A percentile compares a stretch with the other conserved stretches of the same genome.
Evolutionary conservation across 2,113 vertebrate species (phyloP).

Genomic region (Danionella cerebrum): DNA sequence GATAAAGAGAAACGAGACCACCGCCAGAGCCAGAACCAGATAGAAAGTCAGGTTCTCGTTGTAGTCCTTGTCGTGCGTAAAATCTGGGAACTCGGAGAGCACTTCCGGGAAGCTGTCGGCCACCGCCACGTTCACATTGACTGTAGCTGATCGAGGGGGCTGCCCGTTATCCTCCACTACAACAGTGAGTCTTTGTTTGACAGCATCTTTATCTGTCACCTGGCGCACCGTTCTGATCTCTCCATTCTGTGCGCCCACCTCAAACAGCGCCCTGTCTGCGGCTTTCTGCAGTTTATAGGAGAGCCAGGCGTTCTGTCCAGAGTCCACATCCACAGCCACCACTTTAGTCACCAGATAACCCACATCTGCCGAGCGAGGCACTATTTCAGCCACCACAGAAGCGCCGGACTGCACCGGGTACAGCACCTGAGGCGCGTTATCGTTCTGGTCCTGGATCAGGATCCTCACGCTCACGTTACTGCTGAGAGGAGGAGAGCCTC

Average conservation of each 20-base stretch:
- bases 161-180: slow-evolving; percentile 31
- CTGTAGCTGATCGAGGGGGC: slow-evolving; percentile 39
- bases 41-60: slow-evolving; percentile 44
- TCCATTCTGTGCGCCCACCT: slow-evolving; percentile 29
- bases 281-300: not conserved
- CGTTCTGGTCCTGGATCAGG: slow-evolving; percentile 21
- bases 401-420: slow-evolving; percentile 31
- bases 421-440: slow-evolving; percentile 52
- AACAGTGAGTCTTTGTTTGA: slow-evolving; percentile 28
- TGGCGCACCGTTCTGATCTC: slow-evolving; percentile 32
- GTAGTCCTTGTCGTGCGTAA: slow-evolving; percentile 39
- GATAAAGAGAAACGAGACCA: slow-evolving; percentile 58
- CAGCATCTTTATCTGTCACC: slow-evolving; percentile 26
- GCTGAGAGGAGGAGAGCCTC: slow-evolving; percentile 54
- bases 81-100: slow-evolving; percentile 55
- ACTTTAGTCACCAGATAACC: slow-evolving; percentile 39
- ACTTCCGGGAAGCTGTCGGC: slow-evolving; percentile 62
- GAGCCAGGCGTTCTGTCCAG: slow-evolving; percentile 32
- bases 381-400: slow-evolving; percentile 32
- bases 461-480: slow-evolving; percentile 44
- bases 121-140: slow-evolving; percentile 56
- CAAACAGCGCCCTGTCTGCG: slow-evolving; percentile 25
- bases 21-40: slow-evolving; percentile 37
- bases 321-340: slow-evolving; percentile 43
- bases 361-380: slow-evolving; percentile 39